Base-by-base conservation (phyloP, 2,888 invertebrate species). In the Norana najaformis region DNA sequence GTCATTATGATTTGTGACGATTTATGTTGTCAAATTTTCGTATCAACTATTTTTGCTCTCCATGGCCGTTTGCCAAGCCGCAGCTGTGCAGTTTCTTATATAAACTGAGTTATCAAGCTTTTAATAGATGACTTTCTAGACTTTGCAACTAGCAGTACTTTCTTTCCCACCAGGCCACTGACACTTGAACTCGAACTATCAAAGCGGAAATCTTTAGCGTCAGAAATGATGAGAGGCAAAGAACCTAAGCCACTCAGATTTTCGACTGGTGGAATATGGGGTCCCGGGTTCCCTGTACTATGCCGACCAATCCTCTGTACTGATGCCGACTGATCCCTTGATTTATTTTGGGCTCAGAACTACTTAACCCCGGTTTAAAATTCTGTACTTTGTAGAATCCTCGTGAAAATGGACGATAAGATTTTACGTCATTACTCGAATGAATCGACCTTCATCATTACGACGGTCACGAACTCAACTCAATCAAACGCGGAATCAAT, bases 351-450 rank as follows among this genome's bases (percentile, higher is more conserved):
- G 41, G 41, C 41, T 41, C 14, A 41, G 14, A 13, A 41, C 41
- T 41, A 41, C 13, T 16, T 41, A 41, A 41, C 41, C 16, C 41
- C 13, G 41, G 13, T 41, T 41, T 4, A 41, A 41, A 41, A n/a
- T n/a, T 41, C 41, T 23, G 23, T 20, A 1, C 6, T 88, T 90
- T 90, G 30, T 83, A 91, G 91, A 88, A 90, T 91, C 23, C 89
- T 91, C n/a, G 90, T 99, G 96, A 98, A 98, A 97, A 98, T 99
- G 97, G 99, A 99, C 96, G 99, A 99, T 95, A 98, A 99, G 95
- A 99, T 99, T 97, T 96, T 99, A 94, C 97, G 97, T 93, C 98
- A 98, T 95, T 99, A 99, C 96, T 98, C 98, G 96, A 99, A 99
- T 95, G 99, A 99, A 96, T 98, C 99, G 95, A 96, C 98, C 93